Evolutionary conservation across 2,888 invertebrate genomes (phyloP).

Genomic region (Netelia melanura): DNA sequence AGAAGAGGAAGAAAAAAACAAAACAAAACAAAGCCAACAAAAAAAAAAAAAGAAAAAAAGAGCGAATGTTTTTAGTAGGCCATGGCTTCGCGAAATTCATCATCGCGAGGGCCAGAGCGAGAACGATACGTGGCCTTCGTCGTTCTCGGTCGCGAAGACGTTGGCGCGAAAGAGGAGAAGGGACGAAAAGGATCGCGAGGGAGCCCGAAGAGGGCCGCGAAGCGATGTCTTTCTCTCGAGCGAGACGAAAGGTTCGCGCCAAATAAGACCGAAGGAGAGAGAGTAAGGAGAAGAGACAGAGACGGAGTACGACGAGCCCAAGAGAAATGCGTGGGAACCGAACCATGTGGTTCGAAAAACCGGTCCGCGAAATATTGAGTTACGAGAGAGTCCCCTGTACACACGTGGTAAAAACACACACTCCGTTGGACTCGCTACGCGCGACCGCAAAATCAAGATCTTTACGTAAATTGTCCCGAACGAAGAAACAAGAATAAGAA

Average conservation of each 20-base stretch:
- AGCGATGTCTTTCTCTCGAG: conserved; percentile 51
- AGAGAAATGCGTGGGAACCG: conserved; percentile 82
- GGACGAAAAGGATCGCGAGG: conserved; percentile 53
- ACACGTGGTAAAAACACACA: conserved; percentile 12
- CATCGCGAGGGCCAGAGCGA: conserved; percentile 39
- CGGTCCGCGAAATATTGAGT: conserved; percentile 81
- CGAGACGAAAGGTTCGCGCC: conserved; percentile 47
- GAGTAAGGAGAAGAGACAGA: conserved; percentile 48
- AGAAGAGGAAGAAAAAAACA: background rate
- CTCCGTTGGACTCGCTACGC: conserved; percentile 33
- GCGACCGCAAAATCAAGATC: conserved; percentile 45
- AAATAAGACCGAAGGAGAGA: conserved; percentile 38
- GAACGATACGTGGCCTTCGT: conserved; percentile 74
- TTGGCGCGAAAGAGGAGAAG: conserved; percentile 54
- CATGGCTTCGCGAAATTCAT: conserved; percentile 77
- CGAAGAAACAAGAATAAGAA: background rate
- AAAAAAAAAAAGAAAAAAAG: background rate
- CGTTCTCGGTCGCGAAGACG: conserved; percentile 51
- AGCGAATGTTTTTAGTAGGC: conserved; percentile 73
- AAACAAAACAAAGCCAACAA: background rate
- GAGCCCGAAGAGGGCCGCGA: conserved; percentile 55
- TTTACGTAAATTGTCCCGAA: conserved; percentile 17
- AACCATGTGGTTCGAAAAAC: conserved; percentile 78
- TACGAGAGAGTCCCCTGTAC: conserved; percentile 68
- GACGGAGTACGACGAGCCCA: conserved; percentile 20